Evolutionary conservation across 1,140 invertebrate species (phyloP), one percentile per base, ranked within the genome.

Genomic region (Megalonaias nervosa): DNA sequence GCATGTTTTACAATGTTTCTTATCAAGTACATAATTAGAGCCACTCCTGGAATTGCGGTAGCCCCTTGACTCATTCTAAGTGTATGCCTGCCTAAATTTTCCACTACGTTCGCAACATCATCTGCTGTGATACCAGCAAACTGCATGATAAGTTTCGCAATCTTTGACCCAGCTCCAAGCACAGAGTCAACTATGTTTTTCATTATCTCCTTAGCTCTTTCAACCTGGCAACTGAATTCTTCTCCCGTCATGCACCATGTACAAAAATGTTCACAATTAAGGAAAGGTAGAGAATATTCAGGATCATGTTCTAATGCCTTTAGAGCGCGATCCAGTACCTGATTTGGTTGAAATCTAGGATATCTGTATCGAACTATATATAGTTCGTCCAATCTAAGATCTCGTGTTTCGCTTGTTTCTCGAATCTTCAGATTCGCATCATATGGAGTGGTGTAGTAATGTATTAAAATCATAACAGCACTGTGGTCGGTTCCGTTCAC

Each of bases 201-300:
- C n/a, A 75, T n/a, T 16, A 68, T 13, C 26, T 48, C 31, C 19
- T 4, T 67, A 16, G 21, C 56, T 12, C n/a, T 67, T 38, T 75
- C 61, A 60, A 26, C 57, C 56, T 75, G 66, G 21, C 26, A 68
- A 61, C 73, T 75, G 15, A 48, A 26, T 19, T 75, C 66, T 48
- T 38, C 60, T 16, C 73, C 66, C 38, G 61, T 66, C 55, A 65
- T 60, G n/a, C 73, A 75, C 65, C 61, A 75, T n/a, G 67, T 75
- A 61, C 73, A 75, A 56, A 75, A 61, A 68, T 67, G 66, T 60
- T 75, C 73, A 75, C 66, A 75, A 26, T 74, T 74, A 67, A 61
- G 57, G 15, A 56, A 74, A 19, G 66, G 48, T 26, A 67, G 14
- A 31, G 19, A 66, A 48, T 75, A 67, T 31, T 23, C 61, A 23